These are phyloP conservation scores for Syngnathus typhle DNA, from an alignment of 2,113 vertebrate genomes.

Conservation along the genomic window DNA sequence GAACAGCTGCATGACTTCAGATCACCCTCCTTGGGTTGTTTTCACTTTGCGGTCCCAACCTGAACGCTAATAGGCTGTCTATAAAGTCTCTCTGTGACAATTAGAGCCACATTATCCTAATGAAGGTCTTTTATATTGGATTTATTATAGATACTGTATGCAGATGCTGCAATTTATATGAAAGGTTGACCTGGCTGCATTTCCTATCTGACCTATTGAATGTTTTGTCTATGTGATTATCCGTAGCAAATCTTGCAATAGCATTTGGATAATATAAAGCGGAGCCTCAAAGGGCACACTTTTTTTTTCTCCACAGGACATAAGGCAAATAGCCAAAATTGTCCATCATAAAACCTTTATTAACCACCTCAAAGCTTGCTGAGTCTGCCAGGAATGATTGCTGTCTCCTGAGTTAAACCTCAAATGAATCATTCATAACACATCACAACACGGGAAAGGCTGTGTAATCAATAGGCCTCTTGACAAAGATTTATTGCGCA, in stretches of 20 bases:
- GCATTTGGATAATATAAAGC: not conserved
- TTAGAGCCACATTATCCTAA: constrained; percentile 2
- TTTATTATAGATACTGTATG: constrained; percentile 12
- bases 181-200: not conserved
- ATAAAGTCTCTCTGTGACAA: constrained; percentile 2
- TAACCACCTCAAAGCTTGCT: not conserved
- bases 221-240: not conserved
- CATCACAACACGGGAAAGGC: not conserved
- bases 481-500: not conserved
- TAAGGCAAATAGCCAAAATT: not conserved
- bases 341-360: not conserved
- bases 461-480: not conserved
- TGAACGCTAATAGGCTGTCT: constrained; percentile 51
- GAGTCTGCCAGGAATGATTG: not conserved
- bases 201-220: not conserved
- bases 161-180: not conserved
- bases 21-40: constrained; percentile 53
- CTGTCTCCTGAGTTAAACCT: too few relatives aligned
- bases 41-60: constrained; percentile 35
- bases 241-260: not conserved
- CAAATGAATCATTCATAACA: not conserved
- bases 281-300: not conserved
- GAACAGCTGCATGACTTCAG: constrained; percentile 59
- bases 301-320: not conserved
- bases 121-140: constrained; percentile 30